phyloP scores from a whole-genome alignment of 2,113 vertebrate species.

The Gnathonemus longibarbis region DNA sequence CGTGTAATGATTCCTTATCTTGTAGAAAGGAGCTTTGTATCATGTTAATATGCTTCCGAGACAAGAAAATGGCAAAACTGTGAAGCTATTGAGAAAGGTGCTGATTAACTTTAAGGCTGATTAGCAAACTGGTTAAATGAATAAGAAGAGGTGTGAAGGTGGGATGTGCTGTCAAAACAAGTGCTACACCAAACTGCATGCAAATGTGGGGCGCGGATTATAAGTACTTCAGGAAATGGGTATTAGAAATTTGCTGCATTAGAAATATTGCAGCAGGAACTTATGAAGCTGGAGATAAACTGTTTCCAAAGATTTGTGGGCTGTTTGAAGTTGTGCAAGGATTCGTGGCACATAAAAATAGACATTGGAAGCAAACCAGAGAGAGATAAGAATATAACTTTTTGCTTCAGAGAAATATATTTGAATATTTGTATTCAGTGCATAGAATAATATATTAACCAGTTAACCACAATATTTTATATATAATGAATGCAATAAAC shows the following conservation, averaged over 20 bases:
- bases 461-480: not conserved
- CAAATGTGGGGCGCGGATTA: not conserved
- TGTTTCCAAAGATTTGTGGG: constrained; percentile 7
- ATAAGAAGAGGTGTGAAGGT: not conserved
- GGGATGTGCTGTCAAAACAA: not conserved
- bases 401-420: not conserved
- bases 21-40: not conserved
- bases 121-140: not conserved
- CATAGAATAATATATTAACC: not conserved
- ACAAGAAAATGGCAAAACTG: not conserved
- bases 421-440: not conserved
- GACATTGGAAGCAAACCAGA: constrained; percentile 7
- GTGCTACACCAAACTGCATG: not conserved
- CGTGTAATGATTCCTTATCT: not conserved
- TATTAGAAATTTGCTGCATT: constrained; percentile 1
- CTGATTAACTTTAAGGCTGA: not conserved
- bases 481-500: not conserved
- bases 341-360: not conserved
- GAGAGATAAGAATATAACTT: not conserved
- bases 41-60: not conserved
- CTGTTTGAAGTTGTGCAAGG: constrained; percentile 3
- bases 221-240: not conserved
- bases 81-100: not conserved
- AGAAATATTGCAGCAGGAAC: constrained; percentile 3
- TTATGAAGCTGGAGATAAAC: constrained; percentile 11